Conservation (phyloP, 1,140 invertebrate genomes). For the Drosophila mauritiana region DNA sequence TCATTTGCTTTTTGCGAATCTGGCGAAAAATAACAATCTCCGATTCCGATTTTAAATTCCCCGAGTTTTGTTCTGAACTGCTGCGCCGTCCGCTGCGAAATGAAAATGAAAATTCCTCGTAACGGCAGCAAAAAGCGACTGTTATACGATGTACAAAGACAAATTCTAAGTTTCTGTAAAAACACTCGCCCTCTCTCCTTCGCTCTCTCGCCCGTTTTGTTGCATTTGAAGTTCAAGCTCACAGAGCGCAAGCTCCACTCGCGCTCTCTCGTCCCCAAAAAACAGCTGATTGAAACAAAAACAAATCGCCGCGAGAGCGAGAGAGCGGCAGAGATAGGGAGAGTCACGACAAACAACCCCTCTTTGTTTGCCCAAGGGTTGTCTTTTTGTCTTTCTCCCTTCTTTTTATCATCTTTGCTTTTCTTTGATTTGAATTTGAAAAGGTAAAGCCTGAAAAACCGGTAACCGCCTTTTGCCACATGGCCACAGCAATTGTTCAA, state of each 20-base stretch:
- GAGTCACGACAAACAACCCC: conserved; percentile 33
- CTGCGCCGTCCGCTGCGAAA: conserved; percentile 79
- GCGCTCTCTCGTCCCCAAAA: conserved; percentile 32
- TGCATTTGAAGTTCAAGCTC: conserved; percentile 80
- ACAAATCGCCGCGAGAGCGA: conserved; percentile 6
- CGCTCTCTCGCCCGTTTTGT: conserved; percentile 22
- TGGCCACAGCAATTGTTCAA: conserved; percentile 21
- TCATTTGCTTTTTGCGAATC: conserved; percentile 9
- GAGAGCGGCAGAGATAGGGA: not conserved
- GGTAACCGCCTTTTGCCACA: conserved; percentile 50
- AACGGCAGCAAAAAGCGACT: conserved; percentile 49
- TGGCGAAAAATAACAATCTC: conserved; percentile 30
- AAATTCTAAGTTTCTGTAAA: conserved; percentile 50
- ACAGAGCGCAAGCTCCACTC: conserved; percentile 66
- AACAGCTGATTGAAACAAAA: conserved; percentile 66
- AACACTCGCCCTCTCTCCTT: conserved; percentile 23
- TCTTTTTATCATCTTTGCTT: conserved; percentile 12
- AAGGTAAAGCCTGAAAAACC: conserved; percentile 46
- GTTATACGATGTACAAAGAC: conserved; percentile 77
- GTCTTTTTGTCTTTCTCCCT: conserved; percentile 22
- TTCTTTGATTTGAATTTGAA: conserved; percentile 2
- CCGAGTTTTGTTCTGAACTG: conserved; percentile 65
- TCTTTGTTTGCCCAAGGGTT: conserved; percentile 33
- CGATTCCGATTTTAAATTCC: conserved; percentile 27
- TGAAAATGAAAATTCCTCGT: conserved; percentile 83